These are phyloP conservation scores for Tipula helvola DNA, from an alignment of 2,888 invertebrate genomes.

Conservation along the genomic window DNA sequence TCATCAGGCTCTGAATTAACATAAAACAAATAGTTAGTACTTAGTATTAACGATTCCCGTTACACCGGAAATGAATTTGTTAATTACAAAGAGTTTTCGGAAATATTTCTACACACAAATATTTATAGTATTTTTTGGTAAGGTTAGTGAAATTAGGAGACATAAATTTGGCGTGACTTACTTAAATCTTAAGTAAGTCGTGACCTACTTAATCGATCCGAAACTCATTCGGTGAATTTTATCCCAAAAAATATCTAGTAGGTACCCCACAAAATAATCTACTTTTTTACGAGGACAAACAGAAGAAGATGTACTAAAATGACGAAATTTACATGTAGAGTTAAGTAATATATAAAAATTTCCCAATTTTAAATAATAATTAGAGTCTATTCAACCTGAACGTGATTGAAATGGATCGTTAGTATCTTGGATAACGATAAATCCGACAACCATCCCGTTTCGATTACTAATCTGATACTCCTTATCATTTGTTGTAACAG, in stretches of 20 bases:
- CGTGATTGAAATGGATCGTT: not conserved
- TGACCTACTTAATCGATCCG: not conserved
- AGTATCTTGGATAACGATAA: not conserved
- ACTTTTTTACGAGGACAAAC: not conserved
- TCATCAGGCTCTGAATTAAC: slow-evolving; percentile 12
- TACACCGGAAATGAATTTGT: not conserved
- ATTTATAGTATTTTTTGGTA: not conserved
- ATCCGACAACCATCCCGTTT: not conserved
- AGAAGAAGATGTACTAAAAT: not conserved
- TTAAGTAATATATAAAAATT: not conserved
- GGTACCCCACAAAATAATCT: not conserved
- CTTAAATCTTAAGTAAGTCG: too few species aligned
- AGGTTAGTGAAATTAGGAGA: not conserved
- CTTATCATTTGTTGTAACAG: not conserved
- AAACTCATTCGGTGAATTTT: not conserved
- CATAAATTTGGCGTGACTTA: not conserved
- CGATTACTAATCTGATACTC: not conserved
- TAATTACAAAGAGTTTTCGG: not conserved
- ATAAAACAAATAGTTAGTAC: not conserved
- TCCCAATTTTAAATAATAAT: not conserved
- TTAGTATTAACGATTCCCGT: not conserved
- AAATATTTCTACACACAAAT: not conserved
- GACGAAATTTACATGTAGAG: not conserved
- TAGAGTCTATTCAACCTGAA: not conserved
- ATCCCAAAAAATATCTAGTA: not conserved